Evolutionary conservation across 1,140 invertebrate genomes (phyloP), one percentile per base, ranked within the genome.

Genomic region (Lepidurus packardi): DNA sequence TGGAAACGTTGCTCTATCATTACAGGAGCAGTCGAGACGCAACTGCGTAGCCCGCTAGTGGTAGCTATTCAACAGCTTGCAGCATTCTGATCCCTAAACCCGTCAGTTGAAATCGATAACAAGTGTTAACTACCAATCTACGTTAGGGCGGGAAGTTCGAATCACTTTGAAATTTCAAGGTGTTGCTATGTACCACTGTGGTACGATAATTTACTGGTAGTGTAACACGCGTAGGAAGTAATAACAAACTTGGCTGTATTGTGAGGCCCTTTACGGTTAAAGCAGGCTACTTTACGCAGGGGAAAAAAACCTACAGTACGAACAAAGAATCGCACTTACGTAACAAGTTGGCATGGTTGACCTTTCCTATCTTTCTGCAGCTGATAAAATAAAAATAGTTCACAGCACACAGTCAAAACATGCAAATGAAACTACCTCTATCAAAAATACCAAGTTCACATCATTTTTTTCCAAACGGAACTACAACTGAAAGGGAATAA

Each of bases 341-440:
- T n/a, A 9, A 65, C 53, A 65, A 65, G 53, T 65, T 16, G 53
- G 53, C 8, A 13, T 7, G 13, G 34, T 34, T 34, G 34, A 34
- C 34, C 34, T 34, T 34, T 34, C 13, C 1, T 13, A 21, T 16
- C 53, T 13, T 65, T 65, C 53, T n/a, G 53, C 13, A 65, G 53
- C 53, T 65, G 53, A 65, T 3, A 65, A 21, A 7, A n/a, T 65
- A 16, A 65, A 13, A 65, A 65, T 65, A 65, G 13, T n/a, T 65
- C 53, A 65, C 53, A 65, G 53, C 53, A 65, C 53, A 65, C 53
- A 65, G 53, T 7, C 53, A 65, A 65, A 65, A n/a, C 53, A 65
- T 65, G 53, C 53, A 65, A 65, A 65, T 9, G 45, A 65, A 65
- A 65, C 53, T 65, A 65, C 0, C 6, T 13, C 53, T 7, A 65